These are phyloP conservation scores for Sericinus montela DNA, from an alignment of 2,888 invertebrate species.

Conservation along the genomic window DNA sequence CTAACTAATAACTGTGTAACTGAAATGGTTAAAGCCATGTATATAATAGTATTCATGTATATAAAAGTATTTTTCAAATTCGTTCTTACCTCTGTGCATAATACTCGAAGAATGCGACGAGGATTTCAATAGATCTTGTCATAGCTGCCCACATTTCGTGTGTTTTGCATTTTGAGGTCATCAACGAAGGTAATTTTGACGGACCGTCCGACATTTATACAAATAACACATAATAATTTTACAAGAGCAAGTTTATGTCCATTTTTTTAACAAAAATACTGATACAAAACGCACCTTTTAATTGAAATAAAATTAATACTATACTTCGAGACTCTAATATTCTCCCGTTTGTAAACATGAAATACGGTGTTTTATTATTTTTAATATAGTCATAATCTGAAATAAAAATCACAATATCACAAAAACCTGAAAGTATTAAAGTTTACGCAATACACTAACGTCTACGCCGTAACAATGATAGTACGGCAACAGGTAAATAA, in stretches of 20 bases:
- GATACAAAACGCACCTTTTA: not conserved
- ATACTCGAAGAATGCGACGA: constrained; percentile 90
- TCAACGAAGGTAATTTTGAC: constrained; percentile 45
- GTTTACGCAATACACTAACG: constrained; percentile 5
- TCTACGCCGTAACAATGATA: constrained; percentile 32
- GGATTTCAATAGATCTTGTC: constrained; percentile 88
- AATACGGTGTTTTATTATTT: not conserved
- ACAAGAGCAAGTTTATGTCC: not conserved
- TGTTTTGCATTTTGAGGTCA: constrained; percentile 71
- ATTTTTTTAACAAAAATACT: not conserved
- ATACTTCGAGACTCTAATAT: not conserved
- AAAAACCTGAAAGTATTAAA: not conserved
- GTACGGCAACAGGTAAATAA: constrained; percentile 39
- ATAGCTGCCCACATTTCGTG: constrained; percentile 90
- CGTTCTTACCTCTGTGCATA: constrained; percentile 85
- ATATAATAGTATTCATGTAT: no score
- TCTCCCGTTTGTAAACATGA: not conserved
- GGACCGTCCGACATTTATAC: constrained; percentile 65
- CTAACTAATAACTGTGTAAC: no score
- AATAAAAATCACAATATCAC: not conserved
- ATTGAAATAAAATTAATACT: not conserved
- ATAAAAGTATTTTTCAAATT: not conserved
- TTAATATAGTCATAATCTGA: not conserved
- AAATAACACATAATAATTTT: constrained; percentile 25
- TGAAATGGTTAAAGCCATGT: no score